Base-by-base conservation (phyloP, 2,888 invertebrate species). In the Pyrrhosoma nymphula region DNA sequence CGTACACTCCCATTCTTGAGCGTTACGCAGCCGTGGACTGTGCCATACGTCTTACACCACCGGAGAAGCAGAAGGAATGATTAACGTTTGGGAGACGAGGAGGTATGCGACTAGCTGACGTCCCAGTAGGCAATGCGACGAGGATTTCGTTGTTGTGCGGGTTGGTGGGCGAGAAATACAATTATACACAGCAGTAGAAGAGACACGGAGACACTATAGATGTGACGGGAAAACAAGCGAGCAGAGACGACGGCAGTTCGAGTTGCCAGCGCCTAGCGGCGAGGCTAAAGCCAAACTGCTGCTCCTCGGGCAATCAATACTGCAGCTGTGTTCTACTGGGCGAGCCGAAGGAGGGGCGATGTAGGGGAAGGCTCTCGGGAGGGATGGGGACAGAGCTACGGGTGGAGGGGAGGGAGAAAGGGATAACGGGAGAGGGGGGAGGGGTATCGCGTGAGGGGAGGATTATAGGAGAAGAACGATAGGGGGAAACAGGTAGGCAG, bases 251-350 rank as follows among this genome's bases (percentile, higher is more conserved):
- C 82, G 30, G 35, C 30, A 35, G 26, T 10, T 30, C 3, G 82
- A 82, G 26, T 20, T 69, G 82, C 82, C 75, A 69, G 93, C 93
- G 93, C 69, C 69, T 69, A 69, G 93, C 93, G 63, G 47, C 93
- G 93, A 93, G 93, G 63, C 93, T 63, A 93, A 93, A 75, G 60
- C 93, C 18, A 47, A 69, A 93, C 93, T 93, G 93, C 93, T 63
- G 60, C 60, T 60, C 60, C 75, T 75, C 47, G 93, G 93, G n/a
- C 93, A 93, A 93, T 93, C 93, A 93, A 93, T 93, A 93, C 93
- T 93, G 93, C 93, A 93, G 93, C 93, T 93, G 93, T 93, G 82
- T 82, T 82, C 82, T 82, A 82, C 30, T 82, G 39, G 89, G 89
- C 89, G 55, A 89, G 89, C n/a, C 89, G 26, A 55, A 16, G 23